Base-by-base conservation (phyloP, 2,113 vertebrate genomes). In the Nothoprocta pentlandii region DNA sequence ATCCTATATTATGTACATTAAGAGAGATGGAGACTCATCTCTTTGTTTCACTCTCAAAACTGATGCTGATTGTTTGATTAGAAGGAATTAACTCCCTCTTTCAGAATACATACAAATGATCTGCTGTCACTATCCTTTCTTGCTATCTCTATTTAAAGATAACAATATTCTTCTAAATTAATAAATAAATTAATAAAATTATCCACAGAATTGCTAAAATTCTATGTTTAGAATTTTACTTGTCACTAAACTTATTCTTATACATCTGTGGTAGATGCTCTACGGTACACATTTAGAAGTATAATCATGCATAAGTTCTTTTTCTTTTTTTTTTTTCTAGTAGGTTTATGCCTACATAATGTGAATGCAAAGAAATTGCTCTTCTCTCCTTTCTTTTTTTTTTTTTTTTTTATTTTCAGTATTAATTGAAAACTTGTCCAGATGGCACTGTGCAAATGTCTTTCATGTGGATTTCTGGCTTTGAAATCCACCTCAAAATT, bases 361-460 rank as follows among this genome's bases (percentile, higher is more conserved):
- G 58, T 81, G 88, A 94, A 87, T 63, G 85, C 28, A 73, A 77
- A 81, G 44, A 95, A 95, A 89, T 51, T 51, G 46, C 85, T 86
- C 59, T 39, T 86, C 34, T 49, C 42, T 76, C 77, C 5, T 9
- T 92, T 95, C 66, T 78, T 94, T 93, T 93, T 69, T 81, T 78
- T 94, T 93, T 93, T 69, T 81, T 95, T 93, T 92, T 90, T 89
- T 46, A 84, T 96, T 95, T 96, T 90, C 41, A 30, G 84, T 6
- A 0, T 93, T 94, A 93, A 95, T 94, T 95, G 94, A 96, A 95
- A 95, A 73, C 36, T 90, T 89, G 90, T 76, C 94, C 93, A 96
- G 95, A 95, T 97, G 95, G 94, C 86, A 93, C 53, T 63, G 77
- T 63, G 90, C 92, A 95, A 93, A 90, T 95, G 87, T 82, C 74